phyloP scores from a whole-genome alignment of 2,888 invertebrate genomes.

The Caenorhabditis imperialis region DNA sequence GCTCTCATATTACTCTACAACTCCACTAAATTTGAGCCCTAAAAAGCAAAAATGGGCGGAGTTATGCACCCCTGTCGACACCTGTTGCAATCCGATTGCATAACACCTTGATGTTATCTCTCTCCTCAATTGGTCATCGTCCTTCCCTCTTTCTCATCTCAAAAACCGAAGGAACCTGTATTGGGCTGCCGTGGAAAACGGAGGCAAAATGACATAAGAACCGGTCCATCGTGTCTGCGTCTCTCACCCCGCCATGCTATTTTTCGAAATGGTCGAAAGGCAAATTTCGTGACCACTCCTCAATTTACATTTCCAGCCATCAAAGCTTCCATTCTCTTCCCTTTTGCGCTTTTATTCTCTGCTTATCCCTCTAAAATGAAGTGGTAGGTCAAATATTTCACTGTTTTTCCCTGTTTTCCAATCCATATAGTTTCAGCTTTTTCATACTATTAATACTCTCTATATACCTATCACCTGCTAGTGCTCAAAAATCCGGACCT shows the following conservation, averaged over 20 bases:
- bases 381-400: constrained; percentile 8
- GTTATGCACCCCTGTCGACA: no score
- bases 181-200: constrained; percentile 17
- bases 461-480: constrained; percentile 1
- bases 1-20: no score
- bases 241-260: constrained; percentile 8
- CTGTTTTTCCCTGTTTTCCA: no score
- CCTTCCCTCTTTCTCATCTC: no score
- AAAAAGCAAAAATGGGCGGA: no score
- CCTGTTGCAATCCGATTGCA: no score
- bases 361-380: constrained; percentile 1
- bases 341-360: not conserved
- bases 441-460: constrained; percentile 11
- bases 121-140: no score
- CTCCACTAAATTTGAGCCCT: no score
- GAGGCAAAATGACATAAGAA: constrained; percentile 46
- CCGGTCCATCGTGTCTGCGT: constrained; percentile 38
- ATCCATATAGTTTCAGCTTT: constrained; percentile 9
- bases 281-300: constrained; percentile 12
- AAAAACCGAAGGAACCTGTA: constrained; percentile 30
- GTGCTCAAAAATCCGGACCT: constrained; percentile 62
- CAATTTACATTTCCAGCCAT: constrained; percentile 49
- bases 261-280: not conserved
- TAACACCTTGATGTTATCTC: no score
- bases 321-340: constrained; percentile 23